Conservation (phyloP, 2,113 vertebrate species). For the Chloropsis hardwickii region DNA sequence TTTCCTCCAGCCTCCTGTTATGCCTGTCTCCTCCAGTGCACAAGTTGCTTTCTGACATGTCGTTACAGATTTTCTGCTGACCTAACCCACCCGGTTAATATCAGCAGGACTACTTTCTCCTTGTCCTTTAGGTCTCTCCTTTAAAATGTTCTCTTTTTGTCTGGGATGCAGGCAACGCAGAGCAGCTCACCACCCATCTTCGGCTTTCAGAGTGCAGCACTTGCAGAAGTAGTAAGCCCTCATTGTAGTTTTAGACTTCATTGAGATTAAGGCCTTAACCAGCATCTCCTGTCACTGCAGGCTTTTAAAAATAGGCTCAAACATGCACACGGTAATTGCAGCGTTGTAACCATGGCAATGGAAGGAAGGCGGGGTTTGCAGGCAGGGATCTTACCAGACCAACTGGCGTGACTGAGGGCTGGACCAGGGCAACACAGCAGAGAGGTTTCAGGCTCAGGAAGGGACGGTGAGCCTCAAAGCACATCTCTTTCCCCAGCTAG, state of each 20-base stretch:
- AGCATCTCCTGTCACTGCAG: slow-evolving; percentile 7
- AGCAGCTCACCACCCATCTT: neutral
- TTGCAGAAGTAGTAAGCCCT: neutral
- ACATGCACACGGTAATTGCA: neutral
- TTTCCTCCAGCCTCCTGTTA: neutral
- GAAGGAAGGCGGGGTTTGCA: neutral
- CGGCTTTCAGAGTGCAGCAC: neutral
- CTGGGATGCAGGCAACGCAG: neutral
- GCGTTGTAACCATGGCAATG: slow-evolving; percentile 28
- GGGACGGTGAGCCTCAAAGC: neutral
- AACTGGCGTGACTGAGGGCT: neutral
- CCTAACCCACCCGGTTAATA: neutral
- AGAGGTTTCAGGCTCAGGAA: neutral
- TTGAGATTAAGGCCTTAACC: neutral
- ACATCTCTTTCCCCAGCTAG: neutral
- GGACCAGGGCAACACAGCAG: neutral
- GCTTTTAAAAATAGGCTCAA: slow-evolving; percentile 21
- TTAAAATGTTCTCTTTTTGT: neutral
- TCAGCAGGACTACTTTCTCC: neutral
- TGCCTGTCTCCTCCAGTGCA: neutral
- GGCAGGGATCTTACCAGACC: neutral
- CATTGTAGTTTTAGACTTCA: neutral
- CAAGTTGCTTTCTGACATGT: neutral
- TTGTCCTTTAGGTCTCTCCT: neutral
- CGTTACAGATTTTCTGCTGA: neutral